Percentiles rank a stretch among this genome's conserved stretches.
Evolutionary conservation across 1,140 invertebrate genomes (phyloP).

Genomic region (Sweltsa coloradensis): DNA sequence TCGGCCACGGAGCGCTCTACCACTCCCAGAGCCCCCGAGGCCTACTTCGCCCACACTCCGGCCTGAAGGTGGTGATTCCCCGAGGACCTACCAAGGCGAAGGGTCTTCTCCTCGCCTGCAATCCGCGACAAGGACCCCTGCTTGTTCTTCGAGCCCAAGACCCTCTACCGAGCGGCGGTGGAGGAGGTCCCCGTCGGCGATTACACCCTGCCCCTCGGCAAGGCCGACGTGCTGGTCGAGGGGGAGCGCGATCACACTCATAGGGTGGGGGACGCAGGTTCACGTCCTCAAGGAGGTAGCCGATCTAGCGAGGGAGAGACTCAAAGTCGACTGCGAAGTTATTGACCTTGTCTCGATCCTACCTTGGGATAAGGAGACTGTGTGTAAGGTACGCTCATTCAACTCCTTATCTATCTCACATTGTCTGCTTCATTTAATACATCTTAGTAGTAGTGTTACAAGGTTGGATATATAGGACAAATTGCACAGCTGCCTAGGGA

Average conservation of each 20-base stretch:
- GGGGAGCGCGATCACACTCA: slow-evolving; percentile 78
- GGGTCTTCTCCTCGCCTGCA: slow-evolving; percentile 83
- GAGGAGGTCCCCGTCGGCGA: slow-evolving; percentile 84
- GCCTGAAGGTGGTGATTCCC: slow-evolving; percentile 92
- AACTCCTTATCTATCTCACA: too few relatives aligned
- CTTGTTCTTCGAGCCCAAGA: slow-evolving; percentile 95
- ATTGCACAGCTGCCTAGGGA: too few relatives aligned
- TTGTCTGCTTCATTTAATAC: too few relatives aligned
- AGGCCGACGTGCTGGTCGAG: slow-evolving; percentile 80
- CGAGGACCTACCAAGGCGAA: slow-evolving; percentile 92
- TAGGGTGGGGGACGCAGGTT: slow-evolving; percentile 95
- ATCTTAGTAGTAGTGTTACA: too few relatives aligned
- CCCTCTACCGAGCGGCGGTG: slow-evolving; percentile 86
- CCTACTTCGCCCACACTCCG: slow-evolving; percentile 92
- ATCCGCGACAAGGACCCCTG: slow-evolving; percentile 89
- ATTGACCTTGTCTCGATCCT: slow-evolving; percentile 93
- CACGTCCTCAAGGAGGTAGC: slow-evolving; percentile 89
- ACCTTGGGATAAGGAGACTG: slow-evolving; percentile 89
- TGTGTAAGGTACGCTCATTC: slow-evolving; percentile 84
- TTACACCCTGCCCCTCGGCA: slow-evolving; percentile 74
- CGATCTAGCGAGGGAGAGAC: slow-evolving; percentile 64
- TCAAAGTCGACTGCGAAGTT: slow-evolving; percentile 79
- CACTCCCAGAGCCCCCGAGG: slow-evolving; percentile 98
- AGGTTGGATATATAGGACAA: too few relatives aligned
- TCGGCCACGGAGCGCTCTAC: slow-evolving; percentile 90